Percentiles rank a stretch among this genome's conserved stretches.
Conservation (phyloP, 2,113 vertebrate genomes). For the Scortum barcoo region DNA sequence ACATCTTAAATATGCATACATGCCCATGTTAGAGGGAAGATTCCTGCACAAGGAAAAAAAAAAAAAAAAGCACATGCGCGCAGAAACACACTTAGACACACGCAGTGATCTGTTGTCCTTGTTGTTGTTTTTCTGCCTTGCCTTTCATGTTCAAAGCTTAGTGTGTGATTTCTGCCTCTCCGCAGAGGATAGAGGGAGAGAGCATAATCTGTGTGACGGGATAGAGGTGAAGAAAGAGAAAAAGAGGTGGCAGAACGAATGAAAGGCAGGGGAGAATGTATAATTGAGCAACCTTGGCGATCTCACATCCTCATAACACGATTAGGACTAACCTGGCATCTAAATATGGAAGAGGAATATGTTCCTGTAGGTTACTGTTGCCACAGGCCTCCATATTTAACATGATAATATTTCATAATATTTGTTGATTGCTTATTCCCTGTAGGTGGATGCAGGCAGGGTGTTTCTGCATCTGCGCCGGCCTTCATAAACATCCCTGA, state of each 20-base stretch:
- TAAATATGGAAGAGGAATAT: slow-evolving; percentile 72
- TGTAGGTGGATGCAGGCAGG: slow-evolving; percentile 57
- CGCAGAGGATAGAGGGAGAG: slow-evolving; percentile 67
- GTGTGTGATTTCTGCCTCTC: slow-evolving; percentile 69
- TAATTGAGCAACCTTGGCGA: slow-evolving; percentile 81
- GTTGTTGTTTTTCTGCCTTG: slow-evolving; percentile 78
- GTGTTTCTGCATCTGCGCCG: slow-evolving; percentile 30
- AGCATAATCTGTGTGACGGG: slow-evolving; percentile 78
- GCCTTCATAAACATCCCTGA: slow-evolving; percentile 28
- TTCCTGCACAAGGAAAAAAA: slow-evolving; percentile 16
- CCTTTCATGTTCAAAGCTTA: slow-evolving; percentile 83
- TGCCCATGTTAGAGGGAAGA: slow-evolving; percentile 43
- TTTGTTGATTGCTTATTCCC: slow-evolving; percentile 67
- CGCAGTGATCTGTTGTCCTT: slow-evolving; percentile 74
- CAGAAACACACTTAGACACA: slow-evolving; percentile 59
- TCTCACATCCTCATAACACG: slow-evolving; percentile 72
- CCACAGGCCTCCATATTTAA: slow-evolving; percentile 70
- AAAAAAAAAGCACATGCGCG: slow-evolving; percentile 16
- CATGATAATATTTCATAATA: slow-evolving; percentile 71
- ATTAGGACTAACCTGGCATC: slow-evolving; percentile 79
- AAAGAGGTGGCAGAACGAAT: slow-evolving; percentile 78
- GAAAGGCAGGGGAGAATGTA: slow-evolving; percentile 75
- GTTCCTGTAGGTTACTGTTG: slow-evolving; percentile 64
- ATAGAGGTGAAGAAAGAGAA: slow-evolving; percentile 76
- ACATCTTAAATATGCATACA: slow-evolving; percentile 66